Evolutionary conservation across 2,797 vertebrate species (phyloP).

Genomic region (Caiman crocodilus): DNA sequence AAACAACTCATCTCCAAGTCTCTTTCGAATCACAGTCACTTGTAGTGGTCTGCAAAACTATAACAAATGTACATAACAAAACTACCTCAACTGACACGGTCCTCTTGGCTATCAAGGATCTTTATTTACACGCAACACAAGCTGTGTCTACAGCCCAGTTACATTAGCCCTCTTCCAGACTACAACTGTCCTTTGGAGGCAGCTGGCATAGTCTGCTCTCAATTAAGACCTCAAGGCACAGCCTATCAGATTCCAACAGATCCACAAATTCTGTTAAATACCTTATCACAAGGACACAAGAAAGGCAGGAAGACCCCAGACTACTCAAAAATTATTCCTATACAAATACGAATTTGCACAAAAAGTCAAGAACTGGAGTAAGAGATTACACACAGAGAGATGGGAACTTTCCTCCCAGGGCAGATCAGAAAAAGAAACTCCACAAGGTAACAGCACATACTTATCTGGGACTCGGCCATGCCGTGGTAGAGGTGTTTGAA

Average conservation of each 20-base stretch:
- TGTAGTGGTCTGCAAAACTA: neutral
- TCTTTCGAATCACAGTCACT: neutral
- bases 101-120: neutral
- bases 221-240: neutral
- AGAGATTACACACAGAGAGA: neutral
- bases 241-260: no score
- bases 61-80: neutral
- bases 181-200: neutral
- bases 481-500: neutral
- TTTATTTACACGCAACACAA: neutral
- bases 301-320: no score
- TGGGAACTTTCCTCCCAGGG: conserved; percentile 11
- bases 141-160: neutral
- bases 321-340: no score
- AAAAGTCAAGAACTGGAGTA: neutral
- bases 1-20: neutral
- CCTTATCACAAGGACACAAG: no score
- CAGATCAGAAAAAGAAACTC: conserved; percentile 1
- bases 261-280: no score
- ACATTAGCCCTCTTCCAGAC: neutral
- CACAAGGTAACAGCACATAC: neutral
- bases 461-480: neutral
- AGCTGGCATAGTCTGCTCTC: neutral
- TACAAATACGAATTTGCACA: no score
- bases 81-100: neutral